Conservation (phyloP, 2,797 vertebrate species). For the Hoplostethus mediterraneus region DNA sequence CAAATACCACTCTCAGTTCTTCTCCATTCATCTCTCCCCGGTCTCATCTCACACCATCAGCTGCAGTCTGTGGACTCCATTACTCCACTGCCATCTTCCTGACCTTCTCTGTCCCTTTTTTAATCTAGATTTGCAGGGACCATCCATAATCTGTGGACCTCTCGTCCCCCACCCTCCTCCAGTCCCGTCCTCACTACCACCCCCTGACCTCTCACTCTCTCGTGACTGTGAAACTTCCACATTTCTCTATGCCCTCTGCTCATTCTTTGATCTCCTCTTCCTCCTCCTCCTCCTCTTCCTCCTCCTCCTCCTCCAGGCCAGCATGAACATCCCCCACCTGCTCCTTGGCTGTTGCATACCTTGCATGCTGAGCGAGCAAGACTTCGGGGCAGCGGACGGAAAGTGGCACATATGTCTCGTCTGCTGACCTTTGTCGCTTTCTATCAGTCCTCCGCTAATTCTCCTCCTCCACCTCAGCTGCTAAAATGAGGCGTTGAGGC, state of each 20-base stretch:
- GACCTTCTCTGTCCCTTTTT: too few relatives aligned
- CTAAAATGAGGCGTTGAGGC: too few relatives aligned
- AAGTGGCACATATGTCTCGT: slow-evolving; percentile 33
- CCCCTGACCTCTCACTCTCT: slow-evolving; percentile 6
- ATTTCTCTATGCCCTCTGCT: slow-evolving; percentile 3
- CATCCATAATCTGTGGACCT: background rate
- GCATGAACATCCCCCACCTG: slow-evolving; percentile 20
- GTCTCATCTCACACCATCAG: too few relatives aligned
- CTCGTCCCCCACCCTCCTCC: background rate
- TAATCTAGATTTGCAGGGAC: background rate
- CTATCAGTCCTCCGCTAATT: background rate
- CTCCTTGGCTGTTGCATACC: slow-evolving; percentile 28
- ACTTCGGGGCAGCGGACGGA: slow-evolving; percentile 24
- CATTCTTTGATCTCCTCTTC: slow-evolving; percentile 48
- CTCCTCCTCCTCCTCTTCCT: slow-evolving; percentile 28
- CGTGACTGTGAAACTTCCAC: slow-evolving; percentile 22
- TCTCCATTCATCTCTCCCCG: too few relatives aligned
- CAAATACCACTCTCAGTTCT: too few relatives aligned
- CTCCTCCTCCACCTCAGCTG: too few relatives aligned
- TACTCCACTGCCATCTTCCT: too few relatives aligned
- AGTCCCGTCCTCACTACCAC: background rate
- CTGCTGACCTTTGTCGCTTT: slow-evolving; percentile 11
- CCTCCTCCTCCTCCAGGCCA: slow-evolving; percentile 44
- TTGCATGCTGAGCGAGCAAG: slow-evolving; percentile 36
- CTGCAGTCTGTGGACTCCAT: too few relatives aligned